Evolutionary conservation across 2,888 invertebrate genomes (phyloP).

Genomic region (Troides helena): DNA sequence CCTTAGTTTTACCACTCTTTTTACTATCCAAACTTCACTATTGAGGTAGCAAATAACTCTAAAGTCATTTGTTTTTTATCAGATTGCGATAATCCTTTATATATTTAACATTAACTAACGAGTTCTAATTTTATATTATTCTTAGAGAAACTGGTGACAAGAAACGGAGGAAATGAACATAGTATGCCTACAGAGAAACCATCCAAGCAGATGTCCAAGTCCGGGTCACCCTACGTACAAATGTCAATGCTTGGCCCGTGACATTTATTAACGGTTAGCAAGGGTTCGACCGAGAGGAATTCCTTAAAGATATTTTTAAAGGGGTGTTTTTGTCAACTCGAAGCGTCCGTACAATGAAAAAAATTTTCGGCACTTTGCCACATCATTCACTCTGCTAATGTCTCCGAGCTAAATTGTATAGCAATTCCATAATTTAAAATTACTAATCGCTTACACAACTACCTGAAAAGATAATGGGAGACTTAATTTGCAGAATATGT

Average conservation of each 20-base stretch:
- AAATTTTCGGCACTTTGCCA: conserved; percentile 2
- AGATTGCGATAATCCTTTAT: no score
- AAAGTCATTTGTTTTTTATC: no score
- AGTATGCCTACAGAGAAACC: conserved; percentile 35
- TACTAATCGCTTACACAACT: no score
- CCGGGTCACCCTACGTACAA: conserved; percentile 31
- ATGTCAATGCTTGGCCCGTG: conserved; percentile 40
- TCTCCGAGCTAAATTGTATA: not conserved
- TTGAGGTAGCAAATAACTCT: no score
- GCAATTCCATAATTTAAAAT: not conserved
- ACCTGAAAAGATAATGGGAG: no score
- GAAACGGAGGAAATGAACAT: conserved; percentile 48
- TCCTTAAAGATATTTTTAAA: conserved; percentile 57
- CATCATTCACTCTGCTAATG: not conserved
- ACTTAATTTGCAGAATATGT: no score
- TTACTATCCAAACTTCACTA: no score
- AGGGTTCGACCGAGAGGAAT: conserved; percentile 61
- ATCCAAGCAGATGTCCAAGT: conserved; percentile 42
- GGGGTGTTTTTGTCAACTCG: conserved; percentile 43
- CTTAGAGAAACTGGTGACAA: conserved; percentile 39
- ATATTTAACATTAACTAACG: no score
- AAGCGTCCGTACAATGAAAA: conserved; percentile 33
- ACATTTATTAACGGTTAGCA: conserved; percentile 73
- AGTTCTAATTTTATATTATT: no score
- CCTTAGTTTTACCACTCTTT: no score